Evolutionary conservation across 2,113 vertebrate genomes (phyloP).

Genomic region (Trichechus manatus): DNA sequence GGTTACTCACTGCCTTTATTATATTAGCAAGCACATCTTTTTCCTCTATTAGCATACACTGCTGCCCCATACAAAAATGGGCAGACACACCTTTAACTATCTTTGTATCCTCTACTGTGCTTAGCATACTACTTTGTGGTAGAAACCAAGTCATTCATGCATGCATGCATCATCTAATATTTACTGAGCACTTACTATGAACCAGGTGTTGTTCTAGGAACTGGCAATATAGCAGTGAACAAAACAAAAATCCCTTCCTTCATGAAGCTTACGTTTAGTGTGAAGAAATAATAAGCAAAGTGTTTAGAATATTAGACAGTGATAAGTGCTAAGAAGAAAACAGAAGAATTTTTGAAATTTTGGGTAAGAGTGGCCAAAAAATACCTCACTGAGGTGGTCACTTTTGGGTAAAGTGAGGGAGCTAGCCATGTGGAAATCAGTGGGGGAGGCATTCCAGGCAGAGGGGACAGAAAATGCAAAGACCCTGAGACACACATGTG

Average conservation of each 20-base stretch:
- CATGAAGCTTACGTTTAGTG: background rate
- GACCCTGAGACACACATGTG: background rate
- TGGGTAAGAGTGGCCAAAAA: background rate
- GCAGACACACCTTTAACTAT: background rate
- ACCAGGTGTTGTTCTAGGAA: background rate
- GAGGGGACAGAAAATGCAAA: background rate
- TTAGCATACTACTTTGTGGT: background rate
- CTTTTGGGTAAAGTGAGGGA: background rate
- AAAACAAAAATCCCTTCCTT: background rate
- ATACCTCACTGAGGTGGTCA: background rate
- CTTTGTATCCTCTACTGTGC: background rate
- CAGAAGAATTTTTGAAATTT: constrained; percentile 27
- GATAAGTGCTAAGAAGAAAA: background rate
- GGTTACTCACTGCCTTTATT: background rate
- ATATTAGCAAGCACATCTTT: background rate
- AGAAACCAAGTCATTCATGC: constrained; percentile 24
- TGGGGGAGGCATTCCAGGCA: background rate
- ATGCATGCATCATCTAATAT: background rate
- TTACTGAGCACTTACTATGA: background rate
- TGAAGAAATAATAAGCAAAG: background rate
- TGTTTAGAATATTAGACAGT: background rate
- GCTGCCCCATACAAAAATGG: background rate
- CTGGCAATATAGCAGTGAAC: background rate
- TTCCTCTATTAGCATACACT: background rate
- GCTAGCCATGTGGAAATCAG: background rate